Evolutionary conservation across 2,113 vertebrate genomes (phyloP).

Genomic region (Datnioides undecimradiatus): DNA sequence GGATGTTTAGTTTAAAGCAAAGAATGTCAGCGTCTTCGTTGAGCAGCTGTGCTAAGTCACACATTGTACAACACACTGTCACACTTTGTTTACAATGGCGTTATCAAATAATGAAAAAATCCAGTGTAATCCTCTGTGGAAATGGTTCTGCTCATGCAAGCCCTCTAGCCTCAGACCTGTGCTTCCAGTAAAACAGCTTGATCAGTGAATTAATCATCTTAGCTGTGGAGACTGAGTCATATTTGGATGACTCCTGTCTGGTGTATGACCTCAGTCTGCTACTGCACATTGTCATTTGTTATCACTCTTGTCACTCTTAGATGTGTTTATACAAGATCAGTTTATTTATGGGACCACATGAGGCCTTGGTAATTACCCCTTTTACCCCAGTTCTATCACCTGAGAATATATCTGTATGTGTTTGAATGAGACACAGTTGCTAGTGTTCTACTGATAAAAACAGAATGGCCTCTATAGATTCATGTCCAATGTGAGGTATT

Average conservation of each 20-base stretch:
- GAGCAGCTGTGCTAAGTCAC: background rate
- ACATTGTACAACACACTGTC: background rate
- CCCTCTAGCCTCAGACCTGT: conserved; percentile 24
- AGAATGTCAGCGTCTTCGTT: background rate
- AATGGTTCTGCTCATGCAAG: conserved; percentile 3
- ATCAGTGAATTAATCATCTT: conserved; percentile 61
- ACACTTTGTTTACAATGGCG: background rate
- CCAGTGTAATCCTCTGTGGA: background rate
- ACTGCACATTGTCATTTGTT: conserved; percentile 30
- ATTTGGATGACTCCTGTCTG: conserved; percentile 44
- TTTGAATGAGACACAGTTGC: conserved; percentile 60
- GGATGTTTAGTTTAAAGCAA: background rate
- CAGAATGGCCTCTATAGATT: conserved; percentile 60
- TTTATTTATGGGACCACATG: conserved; percentile 23
- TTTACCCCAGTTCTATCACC: conserved; percentile 16
- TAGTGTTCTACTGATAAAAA: conserved; percentile 66
- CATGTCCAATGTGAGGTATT: conserved; percentile 63
- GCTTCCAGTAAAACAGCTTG: conserved; percentile 47
- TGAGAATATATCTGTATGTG: conserved; percentile 30
- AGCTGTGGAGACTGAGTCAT: conserved; percentile 6
- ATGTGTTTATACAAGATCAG: conserved; percentile 7
- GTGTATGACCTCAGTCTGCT: conserved; percentile 45
- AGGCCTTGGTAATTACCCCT: conserved; percentile 16
- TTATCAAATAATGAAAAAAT: background rate
- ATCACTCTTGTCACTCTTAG: background rate